Percentiles rank a stretch among this genome's conserved stretches.
Conservation (phyloP, 2,888 invertebrate species). For the Malacosoma neustria region DNA sequence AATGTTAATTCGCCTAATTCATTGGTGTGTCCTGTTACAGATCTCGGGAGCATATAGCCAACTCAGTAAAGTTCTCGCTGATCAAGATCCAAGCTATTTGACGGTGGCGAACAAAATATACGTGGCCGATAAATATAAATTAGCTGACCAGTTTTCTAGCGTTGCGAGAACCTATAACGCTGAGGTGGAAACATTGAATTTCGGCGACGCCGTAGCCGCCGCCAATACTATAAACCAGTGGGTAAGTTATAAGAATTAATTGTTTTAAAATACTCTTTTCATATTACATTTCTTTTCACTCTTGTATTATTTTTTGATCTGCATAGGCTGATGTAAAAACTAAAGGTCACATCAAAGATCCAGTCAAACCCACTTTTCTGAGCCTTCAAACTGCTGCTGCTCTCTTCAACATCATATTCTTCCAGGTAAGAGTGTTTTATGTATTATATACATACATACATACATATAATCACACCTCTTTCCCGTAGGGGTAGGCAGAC, state of each 20-base stretch:
- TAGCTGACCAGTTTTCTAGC: constrained; percentile 20
- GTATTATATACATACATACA: no score
- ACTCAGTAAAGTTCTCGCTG: constrained; percentile 21
- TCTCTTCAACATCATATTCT: constrained; percentile 38
- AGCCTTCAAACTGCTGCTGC: constrained; percentile 18
- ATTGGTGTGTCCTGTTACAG: no score
- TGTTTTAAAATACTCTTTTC: no score
- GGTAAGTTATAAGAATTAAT: no score
- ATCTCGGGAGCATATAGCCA: constrained; percentile 14
- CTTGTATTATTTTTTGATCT: no score
- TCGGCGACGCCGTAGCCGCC: constrained; percentile 18
- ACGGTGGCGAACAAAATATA: constrained; percentile 36
- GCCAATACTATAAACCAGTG: constrained; percentile 26
- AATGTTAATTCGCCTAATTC: no score
- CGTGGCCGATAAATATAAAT: constrained; percentile 17
- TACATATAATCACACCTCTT: no score
- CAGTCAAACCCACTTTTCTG: constrained; percentile 20
- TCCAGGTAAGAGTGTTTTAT: constrained; percentile 25
- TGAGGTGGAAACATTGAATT: constrained; percentile 27
- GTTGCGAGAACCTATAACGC: constrained; percentile 21
- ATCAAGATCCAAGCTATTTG: constrained; percentile 25
- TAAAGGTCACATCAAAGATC: constrained; percentile 29
- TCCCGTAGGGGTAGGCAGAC: no score
- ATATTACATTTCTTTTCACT: no score
- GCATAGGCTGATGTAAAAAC: constrained; percentile 31